Evolutionary conservation across 2,888 invertebrate species (phyloP).

Genomic region (Eilema depressum): DNA sequence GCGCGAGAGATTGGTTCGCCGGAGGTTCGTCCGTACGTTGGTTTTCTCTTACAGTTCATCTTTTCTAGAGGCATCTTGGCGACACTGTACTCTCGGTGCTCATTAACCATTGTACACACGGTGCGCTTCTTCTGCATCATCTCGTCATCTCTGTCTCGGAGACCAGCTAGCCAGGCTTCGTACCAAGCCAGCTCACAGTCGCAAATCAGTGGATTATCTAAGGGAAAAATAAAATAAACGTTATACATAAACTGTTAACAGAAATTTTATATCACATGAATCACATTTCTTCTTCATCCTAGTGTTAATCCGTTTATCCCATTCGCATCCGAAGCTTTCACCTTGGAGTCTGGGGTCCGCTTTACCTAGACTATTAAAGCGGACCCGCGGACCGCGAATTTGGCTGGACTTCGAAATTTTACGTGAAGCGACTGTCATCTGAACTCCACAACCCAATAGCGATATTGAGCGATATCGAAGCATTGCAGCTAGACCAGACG

Average conservation of each 20-base stretch:
- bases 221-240: constrained; percentile 36
- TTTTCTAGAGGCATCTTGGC: constrained; percentile 93
- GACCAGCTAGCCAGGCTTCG: constrained; percentile 92
- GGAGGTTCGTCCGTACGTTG: constrained; percentile 75
- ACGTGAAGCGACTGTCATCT: no score
- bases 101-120: constrained; percentile 92
- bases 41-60: constrained; percentile 94
- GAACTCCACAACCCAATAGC: no score
- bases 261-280: no score
- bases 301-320: no score
- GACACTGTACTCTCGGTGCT: constrained; percentile 94
- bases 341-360: no score
- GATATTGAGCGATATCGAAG: no score
- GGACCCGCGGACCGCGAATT: no score
- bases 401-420: no score
- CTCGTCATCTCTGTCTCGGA: constrained; percentile 94
- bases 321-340: no score
- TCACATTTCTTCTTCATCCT: no score
- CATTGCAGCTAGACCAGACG: no score
- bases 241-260: not conserved
- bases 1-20: constrained; percentile 60
- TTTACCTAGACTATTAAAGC: no score
- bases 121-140: constrained; percentile 95
- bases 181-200: constrained; percentile 97
- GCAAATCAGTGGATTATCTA: constrained; percentile 96